Base-by-base conservation (phyloP, 2,888 invertebrate species). In the Drosophila conformis region DNA sequence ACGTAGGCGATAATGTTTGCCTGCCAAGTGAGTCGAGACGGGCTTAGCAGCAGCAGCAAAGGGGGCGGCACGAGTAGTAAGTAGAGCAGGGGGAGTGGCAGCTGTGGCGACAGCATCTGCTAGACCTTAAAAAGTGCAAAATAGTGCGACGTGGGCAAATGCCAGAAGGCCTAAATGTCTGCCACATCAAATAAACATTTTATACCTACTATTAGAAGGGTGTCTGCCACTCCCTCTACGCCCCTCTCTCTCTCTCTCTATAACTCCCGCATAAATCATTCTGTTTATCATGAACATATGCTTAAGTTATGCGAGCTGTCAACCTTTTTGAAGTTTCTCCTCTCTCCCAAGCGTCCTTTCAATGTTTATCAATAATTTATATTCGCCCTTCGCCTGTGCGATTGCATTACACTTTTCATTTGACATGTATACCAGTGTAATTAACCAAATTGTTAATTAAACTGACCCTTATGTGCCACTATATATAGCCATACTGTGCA, bases 1-100 rank as follows among this genome's bases (percentile, higher is more conserved):
- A 91, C 91, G 91, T 91, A 85, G 80, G 80, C 89, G 89, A 85
- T 89, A 91, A 90, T 91, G 89, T 88, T 83, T 87, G 87, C 83
- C 87, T 81, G 90, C 69, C 89, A 78, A 82, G 85, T 85, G 85
- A 76, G 74, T 60, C 29, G 57, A 61, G n/a, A 48, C 48, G 35
- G 25, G 29, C 18, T 46, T 35, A 35, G 42, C 13, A 48, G 64
- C 25, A 57, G 54, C 25, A 35, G 54, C 33, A 54, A 29, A 38
- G 21, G 35, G 40, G 0, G 21, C 15, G n/a, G n/a, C 40, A 11
- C 2, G 40, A 6, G 42, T 2, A 40, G 33, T 49, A 15, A 10
- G 18, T 18, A 1, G 2, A 15, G 13, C 21, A 25, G 3, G 29
- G 36, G 2, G n/a, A 35, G 56, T 35, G 51, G 48, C 31, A 51